Percentiles rank a stretch among this genome's conserved stretches.
These are phyloP conservation scores for Microdon myrmicae DNA, from an alignment of 2,888 invertebrate species.

Conservation along the genomic window DNA sequence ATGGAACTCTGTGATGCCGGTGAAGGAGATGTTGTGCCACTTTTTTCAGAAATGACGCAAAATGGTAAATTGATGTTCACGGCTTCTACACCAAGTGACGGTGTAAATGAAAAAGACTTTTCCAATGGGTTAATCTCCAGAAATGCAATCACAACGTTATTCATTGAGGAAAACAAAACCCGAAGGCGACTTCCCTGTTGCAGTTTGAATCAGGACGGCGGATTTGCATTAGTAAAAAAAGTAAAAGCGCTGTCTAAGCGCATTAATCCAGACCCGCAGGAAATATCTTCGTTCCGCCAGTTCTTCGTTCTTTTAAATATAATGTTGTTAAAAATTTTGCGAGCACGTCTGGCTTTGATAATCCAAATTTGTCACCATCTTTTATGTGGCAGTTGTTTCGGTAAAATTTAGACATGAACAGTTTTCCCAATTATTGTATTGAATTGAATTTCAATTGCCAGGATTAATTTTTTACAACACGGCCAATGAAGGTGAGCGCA, in stretches of 20 bases:
- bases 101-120: slow-evolving; percentile 28
- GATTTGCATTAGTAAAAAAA: slow-evolving; percentile 66
- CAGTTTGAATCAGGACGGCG: slow-evolving; percentile 55
- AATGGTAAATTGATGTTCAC: slow-evolving; percentile 70
- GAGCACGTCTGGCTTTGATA: slow-evolving; percentile 71
- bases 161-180: slow-evolving; percentile 59
- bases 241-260: slow-evolving; percentile 68
- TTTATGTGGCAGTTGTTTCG: slow-evolving; percentile 70
- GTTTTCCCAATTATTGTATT: background rate
- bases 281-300: slow-evolving; percentile 70
- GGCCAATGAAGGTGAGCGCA: slow-evolving; percentile 74
- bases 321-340: slow-evolving; percentile 72
- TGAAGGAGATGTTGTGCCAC: slow-evolving; percentile 68
- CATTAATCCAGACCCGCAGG: slow-evolving; percentile 64
- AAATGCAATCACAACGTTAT: slow-evolving; percentile 66
- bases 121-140: slow-evolving; percentile 49
- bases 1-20: slow-evolving; percentile 73
- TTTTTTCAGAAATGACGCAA: slow-evolving; percentile 70
- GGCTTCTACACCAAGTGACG: slow-evolving; percentile 39
- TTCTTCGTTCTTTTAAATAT: slow-evolving; percentile 71
- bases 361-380: slow-evolving; percentile 74
- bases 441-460: slow-evolving; percentile 52
- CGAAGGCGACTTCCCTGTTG: slow-evolving; percentile 42
- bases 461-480: slow-evolving; percentile 73
- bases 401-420: slow-evolving; percentile 55